Evolutionary conservation across 2,113 vertebrate species (phyloP).

Genomic region (Athene cunicularia): DNA sequence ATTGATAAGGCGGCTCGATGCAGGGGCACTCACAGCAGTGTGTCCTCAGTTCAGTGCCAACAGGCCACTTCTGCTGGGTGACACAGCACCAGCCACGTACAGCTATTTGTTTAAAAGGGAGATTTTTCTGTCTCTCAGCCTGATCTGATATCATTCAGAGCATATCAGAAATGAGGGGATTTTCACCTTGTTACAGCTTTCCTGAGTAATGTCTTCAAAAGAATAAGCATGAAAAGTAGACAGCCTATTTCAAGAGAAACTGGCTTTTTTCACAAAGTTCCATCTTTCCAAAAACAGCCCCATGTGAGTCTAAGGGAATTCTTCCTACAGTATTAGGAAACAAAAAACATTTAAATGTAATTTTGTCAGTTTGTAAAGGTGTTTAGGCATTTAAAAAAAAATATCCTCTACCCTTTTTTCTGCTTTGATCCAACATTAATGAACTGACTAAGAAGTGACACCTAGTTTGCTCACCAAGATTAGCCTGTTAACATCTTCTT

Average conservation of each 20-base stretch:
- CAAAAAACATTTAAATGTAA: not conserved
- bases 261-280: not conserved
- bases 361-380: not conserved
- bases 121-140: not conserved
- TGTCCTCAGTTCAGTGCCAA: not conserved
- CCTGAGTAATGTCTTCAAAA: not conserved
- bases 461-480: slow-evolving; percentile 52
- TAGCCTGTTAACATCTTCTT: slow-evolving; percentile 68
- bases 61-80: not conserved
- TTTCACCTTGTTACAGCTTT: not conserved
- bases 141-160: not conserved
- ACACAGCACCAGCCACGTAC: not conserved
- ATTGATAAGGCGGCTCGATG: rapidly evolving
- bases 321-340: not conserved
- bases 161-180: not conserved
- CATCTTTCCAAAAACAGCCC: not conserved
- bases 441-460: slow-evolving; percentile 66
- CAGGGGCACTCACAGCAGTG: rapidly evolving
- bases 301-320: not conserved
- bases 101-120: not conserved
- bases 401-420: not conserved
- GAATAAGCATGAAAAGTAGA: not conserved
- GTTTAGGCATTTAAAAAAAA: not conserved
- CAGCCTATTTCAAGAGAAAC: not conserved
- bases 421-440: slow-evolving; percentile 71